phyloP scores from a whole-genome alignment of 2,113 vertebrate genomes.

The Dicentrarchus labrax region DNA sequence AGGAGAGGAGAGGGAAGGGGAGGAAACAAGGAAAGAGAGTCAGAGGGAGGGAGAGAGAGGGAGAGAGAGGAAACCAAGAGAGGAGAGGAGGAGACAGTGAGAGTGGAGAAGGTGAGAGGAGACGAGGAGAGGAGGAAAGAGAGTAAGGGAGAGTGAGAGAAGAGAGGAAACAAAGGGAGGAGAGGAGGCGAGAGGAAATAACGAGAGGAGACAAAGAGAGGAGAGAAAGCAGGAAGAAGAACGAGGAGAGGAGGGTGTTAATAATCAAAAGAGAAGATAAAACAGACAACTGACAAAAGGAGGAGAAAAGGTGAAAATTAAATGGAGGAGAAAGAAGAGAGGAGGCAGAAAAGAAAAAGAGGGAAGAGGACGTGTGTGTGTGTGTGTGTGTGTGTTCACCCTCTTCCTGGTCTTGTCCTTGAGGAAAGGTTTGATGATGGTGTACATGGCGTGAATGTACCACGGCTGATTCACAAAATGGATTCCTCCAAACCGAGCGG shows the following conservation, averaged over 20 bases:
- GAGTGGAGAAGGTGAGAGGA: not conserved
- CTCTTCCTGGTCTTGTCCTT: slow-evolving; percentile 99
- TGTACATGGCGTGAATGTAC: slow-evolving; percentile 98
- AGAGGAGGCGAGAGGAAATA: not conserved
- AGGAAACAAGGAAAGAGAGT: too few relatives aligned
- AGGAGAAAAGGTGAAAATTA: not conserved
- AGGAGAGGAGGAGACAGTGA: not conserved
- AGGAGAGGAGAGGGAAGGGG: too few relatives aligned
- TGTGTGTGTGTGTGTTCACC: slow-evolving; percentile 81
- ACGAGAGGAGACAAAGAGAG: too few relatives aligned
- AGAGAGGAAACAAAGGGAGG: not conserved
- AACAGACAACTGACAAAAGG: not conserved
- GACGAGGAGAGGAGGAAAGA: slow-evolving; percentile 86
- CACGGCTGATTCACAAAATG: slow-evolving; percentile 99
- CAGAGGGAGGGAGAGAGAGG: not conserved
- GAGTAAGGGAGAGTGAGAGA: not conserved
- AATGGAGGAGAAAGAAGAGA: not conserved
- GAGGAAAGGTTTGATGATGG: slow-evolving; percentile 97
- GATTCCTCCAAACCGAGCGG: slow-evolving; percentile 97
- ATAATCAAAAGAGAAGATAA: not conserved
- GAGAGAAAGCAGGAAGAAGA: not conserved
- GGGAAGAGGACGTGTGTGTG: not conserved
- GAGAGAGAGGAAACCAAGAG: not conserved
- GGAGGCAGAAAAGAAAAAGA: not conserved
- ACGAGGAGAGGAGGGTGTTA: not conserved